Evolutionary conservation across 1,140 invertebrate species (phyloP).

Genomic region (Tetranychus cinnabarinus): DNA sequence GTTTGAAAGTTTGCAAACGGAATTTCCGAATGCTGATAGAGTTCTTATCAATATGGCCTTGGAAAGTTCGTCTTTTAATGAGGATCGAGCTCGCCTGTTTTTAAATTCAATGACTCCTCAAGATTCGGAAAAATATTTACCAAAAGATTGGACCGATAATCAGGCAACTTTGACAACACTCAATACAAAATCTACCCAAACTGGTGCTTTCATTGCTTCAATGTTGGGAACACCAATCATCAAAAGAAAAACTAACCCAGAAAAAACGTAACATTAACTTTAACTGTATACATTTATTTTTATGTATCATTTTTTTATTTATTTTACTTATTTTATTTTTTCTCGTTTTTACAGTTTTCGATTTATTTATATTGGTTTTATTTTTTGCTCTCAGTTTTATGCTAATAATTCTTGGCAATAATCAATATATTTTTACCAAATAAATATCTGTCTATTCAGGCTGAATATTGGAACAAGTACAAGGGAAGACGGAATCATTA

Average conservation of each 20-base stretch:
- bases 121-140: slow-evolving; percentile 9
- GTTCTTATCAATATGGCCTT: slow-evolving; percentile 55
- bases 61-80: slow-evolving; percentile 59
- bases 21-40: slow-evolving; percentile 44
- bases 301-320: too few species aligned
- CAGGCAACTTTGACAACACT: background rate
- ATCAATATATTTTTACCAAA: background rate
- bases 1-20: slow-evolving; percentile 39
- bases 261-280: slow-evolving; percentile 20
- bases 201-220: background rate
- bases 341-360: too few species aligned
- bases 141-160: background rate
- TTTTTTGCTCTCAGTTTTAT: too few species aligned
- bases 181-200: slow-evolving; percentile 1
- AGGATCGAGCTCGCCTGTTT: slow-evolving; percentile 33
- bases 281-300: too few species aligned
- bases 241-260: slow-evolving; percentile 20
- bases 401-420: slow-evolving; percentile 14
- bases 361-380: too few species aligned
- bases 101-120: slow-evolving; percentile 15
- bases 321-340: too few species aligned
- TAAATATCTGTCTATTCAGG: background rate
- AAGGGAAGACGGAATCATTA: slow-evolving; percentile 11
- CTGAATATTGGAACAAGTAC: slow-evolving; percentile 8
- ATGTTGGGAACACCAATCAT: slow-evolving; percentile 14